phyloP scores from a whole-genome alignment of 2,888 invertebrate genomes.

The Chrysolina haemoptera region DNA sequence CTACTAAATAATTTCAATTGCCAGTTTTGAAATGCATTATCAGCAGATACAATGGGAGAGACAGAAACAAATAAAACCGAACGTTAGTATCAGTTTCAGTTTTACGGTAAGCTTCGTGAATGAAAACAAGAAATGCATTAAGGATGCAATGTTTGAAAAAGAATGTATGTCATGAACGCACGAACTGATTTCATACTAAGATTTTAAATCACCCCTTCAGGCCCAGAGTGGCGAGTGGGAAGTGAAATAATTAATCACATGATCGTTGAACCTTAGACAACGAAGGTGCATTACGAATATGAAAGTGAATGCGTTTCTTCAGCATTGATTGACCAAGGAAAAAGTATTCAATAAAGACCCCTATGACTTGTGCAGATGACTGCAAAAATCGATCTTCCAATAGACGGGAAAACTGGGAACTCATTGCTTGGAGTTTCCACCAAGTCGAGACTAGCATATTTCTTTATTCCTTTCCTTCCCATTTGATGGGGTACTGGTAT shows the following conservation, averaged over 20 bases:
- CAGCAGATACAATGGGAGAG: no score
- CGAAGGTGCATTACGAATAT: conserved; percentile 2
- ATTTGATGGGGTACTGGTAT: no score
- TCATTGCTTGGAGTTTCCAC: no score
- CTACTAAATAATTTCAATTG: no score
- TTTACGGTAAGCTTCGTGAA: no score
- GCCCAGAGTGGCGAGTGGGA: conserved; percentile 3
- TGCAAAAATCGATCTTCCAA: background rate
- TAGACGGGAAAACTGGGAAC: no score
- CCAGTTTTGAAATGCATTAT: no score
- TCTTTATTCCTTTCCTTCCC: no score
- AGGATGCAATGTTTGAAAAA: background rate
- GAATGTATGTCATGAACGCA: background rate
- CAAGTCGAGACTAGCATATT: no score
- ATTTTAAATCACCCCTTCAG: conserved; percentile 8
- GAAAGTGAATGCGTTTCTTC: background rate
- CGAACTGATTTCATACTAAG: background rate
- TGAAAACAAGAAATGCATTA: background rate
- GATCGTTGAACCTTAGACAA: background rate
- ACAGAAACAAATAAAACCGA: background rate
- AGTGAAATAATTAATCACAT: conserved; percentile 14
- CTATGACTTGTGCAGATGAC: background rate
- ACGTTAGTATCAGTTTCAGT: no score
- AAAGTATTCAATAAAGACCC: background rate
- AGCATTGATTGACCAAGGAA: background rate